Percentiles rank a stretch among this genome's conserved stretches.
These are phyloP conservation scores for Cheiracanthium punctorium DNA, from an alignment of 2,888 invertebrate species.

Conservation along the genomic window DNA sequence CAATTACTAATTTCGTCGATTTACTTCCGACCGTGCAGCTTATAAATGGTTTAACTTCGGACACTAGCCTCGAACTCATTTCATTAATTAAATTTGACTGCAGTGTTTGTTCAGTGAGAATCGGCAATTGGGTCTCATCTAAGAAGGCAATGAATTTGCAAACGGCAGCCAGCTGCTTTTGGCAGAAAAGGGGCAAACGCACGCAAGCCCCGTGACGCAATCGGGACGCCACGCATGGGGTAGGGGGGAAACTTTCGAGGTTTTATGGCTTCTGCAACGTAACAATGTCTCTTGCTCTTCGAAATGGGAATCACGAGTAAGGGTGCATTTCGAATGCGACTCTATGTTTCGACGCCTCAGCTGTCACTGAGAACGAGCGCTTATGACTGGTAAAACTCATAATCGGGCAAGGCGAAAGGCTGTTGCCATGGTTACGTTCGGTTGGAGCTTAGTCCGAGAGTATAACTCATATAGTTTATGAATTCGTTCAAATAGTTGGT, in stretches of 20 bases:
- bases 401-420: too few relatives aligned
- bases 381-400: too few relatives aligned
- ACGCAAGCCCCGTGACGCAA: conserved; percentile 51
- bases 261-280: conserved; percentile 47
- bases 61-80: too few relatives aligned
- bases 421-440: too few relatives aligned
- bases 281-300: conserved; percentile 25
- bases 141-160: conserved; percentile 37
- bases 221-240: conserved; percentile 22
- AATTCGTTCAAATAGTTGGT: too few relatives aligned
- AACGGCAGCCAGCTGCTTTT: conserved; percentile 55
- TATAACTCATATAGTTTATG: too few relatives aligned
- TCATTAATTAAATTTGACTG: too few relatives aligned
- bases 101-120: conserved; percentile 15
- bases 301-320: not conserved
- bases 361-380: not conserved
- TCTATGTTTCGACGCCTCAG: not conserved
- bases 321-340: not conserved
- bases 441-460: too few relatives aligned
- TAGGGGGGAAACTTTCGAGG: conserved; percentile 18
- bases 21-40: too few relatives aligned
- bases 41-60: too few relatives aligned
- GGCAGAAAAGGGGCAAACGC: conserved; percentile 27
- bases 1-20: too few relatives aligned
- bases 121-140: conserved; percentile 46